Percentiles rank a stretch among this genome's conserved stretches.
Evolutionary conservation across 2,113 vertebrate species (phyloP).

Genomic region (Oncorhynchus kisutch): DNA sequence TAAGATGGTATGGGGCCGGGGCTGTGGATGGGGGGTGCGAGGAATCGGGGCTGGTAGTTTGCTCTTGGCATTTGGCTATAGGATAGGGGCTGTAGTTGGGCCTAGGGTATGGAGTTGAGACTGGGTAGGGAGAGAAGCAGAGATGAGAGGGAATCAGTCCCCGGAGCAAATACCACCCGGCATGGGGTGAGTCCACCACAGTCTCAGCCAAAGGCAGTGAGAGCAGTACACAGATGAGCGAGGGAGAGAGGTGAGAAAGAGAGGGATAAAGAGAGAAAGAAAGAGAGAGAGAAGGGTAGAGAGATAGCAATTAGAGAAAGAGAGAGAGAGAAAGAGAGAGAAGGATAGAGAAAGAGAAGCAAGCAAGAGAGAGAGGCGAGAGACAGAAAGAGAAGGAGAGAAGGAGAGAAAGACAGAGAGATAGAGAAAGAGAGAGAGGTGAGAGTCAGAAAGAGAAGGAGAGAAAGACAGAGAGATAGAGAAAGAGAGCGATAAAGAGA

Average conservation of each 20-base stretch:
- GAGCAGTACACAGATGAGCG: constrained; percentile 16
- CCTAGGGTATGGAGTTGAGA: neutral
- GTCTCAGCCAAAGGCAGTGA: constrained; percentile 25
- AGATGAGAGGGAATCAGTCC: neutral
- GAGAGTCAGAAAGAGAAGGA: no score
- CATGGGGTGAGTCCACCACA: neutral
- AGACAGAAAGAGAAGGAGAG: no score
- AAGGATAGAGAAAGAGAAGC: neutral
- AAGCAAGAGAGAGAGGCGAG: no score
- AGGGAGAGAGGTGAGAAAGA: neutral
- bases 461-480: neutral
- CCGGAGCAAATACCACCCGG: neutral
- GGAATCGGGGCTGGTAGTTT: neutral
- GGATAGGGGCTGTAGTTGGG: neutral
- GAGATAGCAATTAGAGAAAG: constrained; percentile 13
- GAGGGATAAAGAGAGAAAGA: neutral
- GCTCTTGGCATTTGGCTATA: neutral
- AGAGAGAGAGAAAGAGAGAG: neutral
- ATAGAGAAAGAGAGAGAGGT: no score
- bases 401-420: constrained; percentile 18
- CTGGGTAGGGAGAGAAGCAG: neutral
- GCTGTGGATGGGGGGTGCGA: neutral
- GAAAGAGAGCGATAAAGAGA: neutral
- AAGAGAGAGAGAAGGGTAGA: constrained; percentile 21
- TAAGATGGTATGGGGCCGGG: neutral